Base-by-base conservation (phyloP, 2,888 invertebrate species). In the Apotomis turbidana region DNA sequence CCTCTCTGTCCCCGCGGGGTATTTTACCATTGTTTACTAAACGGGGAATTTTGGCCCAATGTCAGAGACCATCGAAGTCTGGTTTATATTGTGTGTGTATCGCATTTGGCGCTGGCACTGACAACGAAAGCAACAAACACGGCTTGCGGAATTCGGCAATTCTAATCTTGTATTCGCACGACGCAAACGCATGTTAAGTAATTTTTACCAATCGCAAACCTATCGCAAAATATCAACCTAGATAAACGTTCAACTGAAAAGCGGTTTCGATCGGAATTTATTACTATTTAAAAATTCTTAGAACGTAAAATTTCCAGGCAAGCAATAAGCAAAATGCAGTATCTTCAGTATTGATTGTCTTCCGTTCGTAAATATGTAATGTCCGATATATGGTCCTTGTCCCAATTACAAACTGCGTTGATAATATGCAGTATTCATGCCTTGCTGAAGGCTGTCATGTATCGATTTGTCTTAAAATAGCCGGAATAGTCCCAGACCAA, bases 371-470 rank as follows among this genome's bases (percentile, higher is more conserved):
- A 71, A 62, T 75, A 64, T 67, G 49, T 61, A 61, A 74, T 76
- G 52, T 36, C 55, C 36, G 41, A 62, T 41, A 55, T 5, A 59
- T 12, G n/a, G 74, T 78, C 85, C 84, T 86, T 83, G 86, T 73
- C 76, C 85, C 69, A 82, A 73, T 85, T 81, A 79, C 82, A 82
- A 77, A 80, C 38, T 80, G 68, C 74, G 70, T 61, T 51, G 63
- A 49, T 49, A 10, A 49, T 49, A 62, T 76, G 51, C 58, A 73
- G 52, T 71, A 73, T 74, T 70, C 51, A 73, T 74, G 62, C 13
- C 55, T 27, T 54, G 49, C 9, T 61, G 69, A 76, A 74, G 76
- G 74, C 51, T 67, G 27, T 54, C 12, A 52, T 41, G 57, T 72
- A 74, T 74, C 69, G 74, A 74, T 72, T 66, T 57, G 38, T 66